Evolutionary conservation across 1,140 invertebrate genomes (phyloP), one percentile per base, ranked within the genome.

Genomic region (Brachionus plicatilis): DNA sequence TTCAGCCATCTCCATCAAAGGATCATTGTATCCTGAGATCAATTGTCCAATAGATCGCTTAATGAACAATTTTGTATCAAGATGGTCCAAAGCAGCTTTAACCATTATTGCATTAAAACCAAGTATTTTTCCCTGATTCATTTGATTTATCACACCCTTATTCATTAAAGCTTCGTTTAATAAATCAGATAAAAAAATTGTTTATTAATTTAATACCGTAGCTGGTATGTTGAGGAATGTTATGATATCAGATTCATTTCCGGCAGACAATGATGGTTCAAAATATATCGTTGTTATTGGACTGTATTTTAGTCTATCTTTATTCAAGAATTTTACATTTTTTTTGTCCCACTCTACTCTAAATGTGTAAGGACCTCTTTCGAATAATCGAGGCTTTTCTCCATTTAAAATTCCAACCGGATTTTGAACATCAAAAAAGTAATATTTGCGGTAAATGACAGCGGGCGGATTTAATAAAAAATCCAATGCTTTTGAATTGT

Each of bases 21-120:
- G 80, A 83, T 83, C 80, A 53, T 24, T 41, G 65, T 83, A 83
- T 6, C 80, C 80, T 29, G 60, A 41, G 14, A 83, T 72, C 17
- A 83, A 37, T 2, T 83, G 60, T n/a, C 27, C 8, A 8, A 68
- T 12, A 0, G 80, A 27, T 1, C 27, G 11, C 8, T 24, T 83
- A 27, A 83, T 47, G 24, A 83, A 68, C 11, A 83, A 72, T 53
- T 83, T 17, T n/a, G 80, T 83, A 5, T 72, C 60, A 7, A 83
- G 45, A n/a, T 56, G 41, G 1, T 33, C 37, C 12, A 83, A 14
- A 9, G 65, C 1, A 12, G 3, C 4, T 11, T 60, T 60, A 3
- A 12, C 56, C 41, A 20, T 41, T 1, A 11, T n/a, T 53, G 33
- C 33, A 37, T 37, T 7, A 37, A 37, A 37, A 37, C 33, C 33